Percentiles rank a stretch among this genome's conserved stretches.
phyloP scores from a whole-genome alignment of 2,888 invertebrate species.

The Torymus aiolomorphi region DNA sequence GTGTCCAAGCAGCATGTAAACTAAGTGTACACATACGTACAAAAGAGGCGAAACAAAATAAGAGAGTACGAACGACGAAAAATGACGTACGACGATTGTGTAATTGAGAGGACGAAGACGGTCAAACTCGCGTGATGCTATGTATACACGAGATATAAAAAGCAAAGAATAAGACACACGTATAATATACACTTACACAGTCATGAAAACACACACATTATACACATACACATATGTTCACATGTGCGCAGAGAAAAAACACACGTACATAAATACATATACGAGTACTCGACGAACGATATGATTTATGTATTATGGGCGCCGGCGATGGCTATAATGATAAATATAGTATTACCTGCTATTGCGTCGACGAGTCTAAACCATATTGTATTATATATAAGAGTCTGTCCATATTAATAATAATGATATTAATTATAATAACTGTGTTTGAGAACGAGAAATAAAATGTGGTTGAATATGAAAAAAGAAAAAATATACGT shows the following conservation, averaged over 20 bases:
- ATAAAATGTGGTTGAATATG: conserved; percentile 77
- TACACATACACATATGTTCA: conserved; percentile 11
- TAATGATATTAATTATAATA: conserved; percentile 76
- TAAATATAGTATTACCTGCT: conserved; percentile 75
- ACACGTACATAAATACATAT: conserved; percentile 13
- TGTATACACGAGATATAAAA: conserved; percentile 23
- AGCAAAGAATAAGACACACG: conserved; percentile 1
- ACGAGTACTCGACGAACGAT: conserved; percentile 62
- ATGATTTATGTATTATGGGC: conserved; percentile 70
- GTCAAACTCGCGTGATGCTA: conserved; percentile 55
- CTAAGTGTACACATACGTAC: conserved; percentile 71
- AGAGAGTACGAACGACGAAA: conserved; percentile 28
- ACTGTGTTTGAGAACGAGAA: conserved; percentile 77
- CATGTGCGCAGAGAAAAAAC: conserved; percentile 19
- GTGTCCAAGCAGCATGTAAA: conserved; percentile 74
- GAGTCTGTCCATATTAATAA: conserved; percentile 76
- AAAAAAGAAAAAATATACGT: conserved; percentile 59
- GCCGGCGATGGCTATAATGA: conserved; percentile 71
- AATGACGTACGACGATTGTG: conserved; percentile 60
- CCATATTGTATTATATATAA: conserved; percentile 76
- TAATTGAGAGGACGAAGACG: conserved; percentile 60
- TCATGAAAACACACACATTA: conserved; percentile 8
- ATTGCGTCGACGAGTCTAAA: conserved; percentile 75
- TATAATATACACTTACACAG: too few relatives aligned
- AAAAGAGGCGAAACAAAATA: conserved; percentile 48